phyloP scores from a whole-genome alignment of 2,888 invertebrate genomes.

The Monoplex corrugatus region DNA sequence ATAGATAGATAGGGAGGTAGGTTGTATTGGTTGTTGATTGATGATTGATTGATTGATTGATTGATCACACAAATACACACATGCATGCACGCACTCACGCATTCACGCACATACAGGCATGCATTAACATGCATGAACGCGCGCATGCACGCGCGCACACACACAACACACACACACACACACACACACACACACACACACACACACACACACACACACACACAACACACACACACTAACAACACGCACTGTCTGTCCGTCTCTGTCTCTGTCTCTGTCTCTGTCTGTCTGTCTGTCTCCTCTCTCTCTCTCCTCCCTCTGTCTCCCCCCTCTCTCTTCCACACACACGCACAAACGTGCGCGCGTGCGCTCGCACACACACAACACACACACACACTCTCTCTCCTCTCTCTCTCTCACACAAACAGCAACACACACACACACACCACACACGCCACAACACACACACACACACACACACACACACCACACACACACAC shows the following conservation, averaged over 20 bases:
- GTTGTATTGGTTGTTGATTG: no score
- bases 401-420: no score
- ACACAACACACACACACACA: background rate
- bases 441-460: no score
- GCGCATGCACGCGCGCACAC: background rate
- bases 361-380: background rate
- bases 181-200: background rate
- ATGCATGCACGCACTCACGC: background rate
- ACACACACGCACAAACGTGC: background rate
- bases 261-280: background rate
- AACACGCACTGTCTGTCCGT: background rate
- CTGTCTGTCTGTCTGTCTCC: no score
- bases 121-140: background rate
- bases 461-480: background rate
- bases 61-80: background rate
- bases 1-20: no score
- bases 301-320: no score
- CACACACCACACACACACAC: no score
- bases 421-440: no score
- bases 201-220: background rate
- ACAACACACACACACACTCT: background rate
- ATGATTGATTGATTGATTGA: no score
- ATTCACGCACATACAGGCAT: background rate
- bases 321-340: background rate
- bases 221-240: background rate